These are phyloP conservation scores for Hydrozoanthus tunicans DNA, from an alignment of 64 coral and sea anemone genomes.

Conservation along the genomic window DNA sequence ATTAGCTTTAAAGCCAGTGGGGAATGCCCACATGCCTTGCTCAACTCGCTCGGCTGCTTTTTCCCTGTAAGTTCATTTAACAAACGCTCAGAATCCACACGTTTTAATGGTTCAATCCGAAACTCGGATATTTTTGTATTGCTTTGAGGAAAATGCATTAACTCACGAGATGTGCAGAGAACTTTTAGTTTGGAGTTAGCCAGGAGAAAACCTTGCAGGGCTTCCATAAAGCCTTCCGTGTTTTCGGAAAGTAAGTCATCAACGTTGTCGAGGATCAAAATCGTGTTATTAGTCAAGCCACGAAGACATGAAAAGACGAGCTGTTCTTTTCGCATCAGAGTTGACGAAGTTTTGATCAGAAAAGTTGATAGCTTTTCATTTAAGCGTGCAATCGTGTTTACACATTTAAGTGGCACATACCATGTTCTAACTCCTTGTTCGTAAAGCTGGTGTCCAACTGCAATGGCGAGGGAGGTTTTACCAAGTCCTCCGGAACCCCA, in stretches of 20 bases:
- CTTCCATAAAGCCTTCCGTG: neutral
- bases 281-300: neutral
- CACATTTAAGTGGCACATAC: neutral
- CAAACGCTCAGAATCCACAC: neutral
- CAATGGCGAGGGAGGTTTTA: conserved; percentile 19
- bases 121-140: neutral
- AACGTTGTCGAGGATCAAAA: too few relatives aligned
- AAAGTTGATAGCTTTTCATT: neutral
- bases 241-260: neutral
- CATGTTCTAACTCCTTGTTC: neutral
- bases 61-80: neutral
- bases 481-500: too few relatives aligned
- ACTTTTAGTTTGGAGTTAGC: neutral
- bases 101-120: neutral
- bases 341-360: neutral
- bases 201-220: neutral
- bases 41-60: neutral
- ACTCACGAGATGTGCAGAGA: conserved; percentile 27
- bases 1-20: neutral
- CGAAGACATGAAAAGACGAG: neutral
- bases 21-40: neutral
- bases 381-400: neutral
- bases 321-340: neutral
- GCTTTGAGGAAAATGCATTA: neutral
- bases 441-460: neutral